These are phyloP conservation scores for Diorhabda carinulata DNA, from an alignment of 1,140 invertebrate species.

Conservation along the genomic window DNA sequence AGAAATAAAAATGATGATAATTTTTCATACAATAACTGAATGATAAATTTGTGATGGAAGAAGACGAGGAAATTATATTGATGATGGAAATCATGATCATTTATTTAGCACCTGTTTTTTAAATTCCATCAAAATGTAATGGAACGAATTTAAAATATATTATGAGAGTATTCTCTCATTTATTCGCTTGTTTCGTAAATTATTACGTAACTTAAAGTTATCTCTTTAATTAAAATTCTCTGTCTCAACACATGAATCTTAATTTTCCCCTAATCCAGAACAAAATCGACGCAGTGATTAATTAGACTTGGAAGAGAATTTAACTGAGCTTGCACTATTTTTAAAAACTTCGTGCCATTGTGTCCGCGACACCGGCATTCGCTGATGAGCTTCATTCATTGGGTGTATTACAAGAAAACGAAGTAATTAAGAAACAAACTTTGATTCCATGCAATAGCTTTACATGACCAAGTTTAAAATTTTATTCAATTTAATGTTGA, in stretches of 20 bases:
- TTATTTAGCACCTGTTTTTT: background rate
- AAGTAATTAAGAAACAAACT: no score
- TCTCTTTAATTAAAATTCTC: conserved; percentile 3
- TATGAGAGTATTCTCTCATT: background rate
- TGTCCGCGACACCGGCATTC: no score
- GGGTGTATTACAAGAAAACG: no score
- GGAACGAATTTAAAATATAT: background rate
- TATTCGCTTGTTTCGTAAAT: background rate
- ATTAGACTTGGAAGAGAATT: conserved; percentile 1
- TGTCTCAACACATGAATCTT: conserved; percentile 6
- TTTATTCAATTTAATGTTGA: no score
- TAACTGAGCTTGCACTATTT: background rate
- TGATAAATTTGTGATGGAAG: conserved; percentile 3
- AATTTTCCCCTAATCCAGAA: background rate
- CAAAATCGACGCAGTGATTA: conserved; percentile 5
- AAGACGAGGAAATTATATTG: background rate
- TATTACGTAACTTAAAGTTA: background rate
- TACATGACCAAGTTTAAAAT: no score
- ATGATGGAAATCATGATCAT: background rate
- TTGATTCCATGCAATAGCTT: no score
- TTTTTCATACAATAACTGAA: conserved; percentile 4
- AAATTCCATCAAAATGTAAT: background rate
- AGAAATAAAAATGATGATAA: conserved; percentile 6
- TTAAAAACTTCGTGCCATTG: no score
- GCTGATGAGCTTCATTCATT: no score